Evolutionary conservation across 2,113 vertebrate genomes (phyloP), one percentile per base, ranked within the genome.

Genomic region (Nannobrachium achirus): DNA sequence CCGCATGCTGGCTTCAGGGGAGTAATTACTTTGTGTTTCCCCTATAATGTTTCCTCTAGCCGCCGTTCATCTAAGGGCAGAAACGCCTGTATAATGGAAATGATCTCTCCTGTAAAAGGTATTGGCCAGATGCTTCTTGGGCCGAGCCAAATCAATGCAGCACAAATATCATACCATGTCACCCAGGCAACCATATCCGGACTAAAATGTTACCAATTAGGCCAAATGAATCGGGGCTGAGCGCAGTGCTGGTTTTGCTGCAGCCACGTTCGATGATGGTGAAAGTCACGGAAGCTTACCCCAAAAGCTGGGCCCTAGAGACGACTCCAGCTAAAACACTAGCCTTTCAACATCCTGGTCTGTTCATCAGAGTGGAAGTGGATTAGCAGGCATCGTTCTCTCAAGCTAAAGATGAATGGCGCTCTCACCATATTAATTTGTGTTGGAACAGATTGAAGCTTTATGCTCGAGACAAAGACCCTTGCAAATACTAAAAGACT

Each of bases 381-480:
- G 78, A 80, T 77, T 76, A 63, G 72, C 75, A 75, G 46, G 18
- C 8, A 59, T 18, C n/a, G 59, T 61, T 74, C 68, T 48, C 64
- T 77, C 67, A 14, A n/a, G 40, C 53, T 59, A 25, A 64, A 69
- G 44, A 75, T 65, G 58, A 75, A 64, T 44, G 50, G 33, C 49
- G 52, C 69, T 56, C 60, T 15, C 19, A 55, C 58, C 2, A 13
- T 61, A 38, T 66, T 80, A 18, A 56, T 71, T 85, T 81, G 67
- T 80, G 75, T 68, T 10, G 42, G 45, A 65, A 83, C 79, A 76
- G 45, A 73, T 63, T 67, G 48, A 71, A 69, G 55, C 46, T 75
- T 79, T 80, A 82, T 85, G 70, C 82, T 78, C 45, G 64, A 71
- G 61, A 56, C 69, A 69, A 84, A 84, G 25, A 76, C 41, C 69